Evolutionary conservation across 2,113 vertebrate genomes (phyloP).

Genomic region (Melospiza georgiana): DNA sequence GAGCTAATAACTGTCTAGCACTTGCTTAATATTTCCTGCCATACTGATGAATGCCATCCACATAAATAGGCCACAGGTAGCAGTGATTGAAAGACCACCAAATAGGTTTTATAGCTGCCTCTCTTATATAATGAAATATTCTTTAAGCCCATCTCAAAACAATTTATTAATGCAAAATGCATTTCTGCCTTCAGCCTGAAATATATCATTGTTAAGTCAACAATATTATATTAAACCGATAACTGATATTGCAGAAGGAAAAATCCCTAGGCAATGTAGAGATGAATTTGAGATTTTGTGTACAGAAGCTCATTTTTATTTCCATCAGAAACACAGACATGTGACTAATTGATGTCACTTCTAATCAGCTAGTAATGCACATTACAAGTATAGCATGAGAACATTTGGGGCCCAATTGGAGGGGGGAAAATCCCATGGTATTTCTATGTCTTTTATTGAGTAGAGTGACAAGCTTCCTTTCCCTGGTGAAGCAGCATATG

Average conservation of each 20-base stretch:
- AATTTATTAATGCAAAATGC: conserved; percentile 91
- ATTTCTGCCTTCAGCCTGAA: conserved; percentile 86
- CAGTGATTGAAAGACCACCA: conserved; percentile 86
- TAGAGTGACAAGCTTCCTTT: conserved; percentile 44
- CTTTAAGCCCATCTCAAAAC: conserved; percentile 82
- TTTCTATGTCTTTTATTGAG: conserved; percentile 55
- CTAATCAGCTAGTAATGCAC: conserved; percentile 71
- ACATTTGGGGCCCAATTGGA: conserved; percentile 52
- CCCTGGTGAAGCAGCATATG: background rate
- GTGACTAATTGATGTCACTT: conserved; percentile 80
- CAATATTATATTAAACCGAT: conserved; percentile 94
- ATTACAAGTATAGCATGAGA: conserved; percentile 59
- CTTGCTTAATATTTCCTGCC: conserved; percentile 91
- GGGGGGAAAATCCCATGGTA: conserved; percentile 33
- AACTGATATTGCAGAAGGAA: conserved; percentile 85
- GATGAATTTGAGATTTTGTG: conserved; percentile 85
- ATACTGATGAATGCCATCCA: conserved; percentile 88
- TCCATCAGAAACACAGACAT: conserved; percentile 78
- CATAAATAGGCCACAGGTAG: conserved; percentile 90
- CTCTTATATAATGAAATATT: conserved; percentile 88
- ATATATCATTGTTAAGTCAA: conserved; percentile 99
- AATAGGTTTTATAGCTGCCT: conserved; percentile 82
- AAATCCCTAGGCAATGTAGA: conserved; percentile 86
- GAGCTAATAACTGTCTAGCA: conserved; percentile 92
- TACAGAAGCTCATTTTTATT: conserved; percentile 85